phyloP scores from a whole-genome alignment of 2,113 vertebrate genomes.

The Gyps fulvus region DNA sequence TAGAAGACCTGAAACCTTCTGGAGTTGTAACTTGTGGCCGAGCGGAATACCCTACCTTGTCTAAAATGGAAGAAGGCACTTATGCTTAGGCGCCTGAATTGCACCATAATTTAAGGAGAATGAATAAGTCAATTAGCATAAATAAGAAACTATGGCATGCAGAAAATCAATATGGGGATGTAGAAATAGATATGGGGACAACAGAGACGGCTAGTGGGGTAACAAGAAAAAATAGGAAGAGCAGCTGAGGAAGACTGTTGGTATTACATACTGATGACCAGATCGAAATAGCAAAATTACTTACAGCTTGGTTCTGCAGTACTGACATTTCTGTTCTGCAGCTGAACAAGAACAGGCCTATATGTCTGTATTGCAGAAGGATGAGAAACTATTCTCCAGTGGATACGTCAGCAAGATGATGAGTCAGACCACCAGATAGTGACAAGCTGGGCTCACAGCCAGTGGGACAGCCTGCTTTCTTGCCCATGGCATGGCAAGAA shows the following conservation, averaged over 20 bases:
- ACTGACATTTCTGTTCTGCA: background rate
- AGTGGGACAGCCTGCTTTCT: background rate
- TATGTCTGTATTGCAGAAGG: background rate
- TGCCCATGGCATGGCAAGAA: background rate
- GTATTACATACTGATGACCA: background rate
- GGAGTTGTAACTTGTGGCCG: background rate
- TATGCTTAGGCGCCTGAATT: background rate
- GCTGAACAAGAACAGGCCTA: background rate
- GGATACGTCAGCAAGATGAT: background rate
- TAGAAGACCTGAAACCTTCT: background rate
- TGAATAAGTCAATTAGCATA: background rate
- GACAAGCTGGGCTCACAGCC: constrained; percentile 36
- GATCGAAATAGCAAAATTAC: background rate
- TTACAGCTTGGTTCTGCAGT: background rate
- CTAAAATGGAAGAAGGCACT: background rate
- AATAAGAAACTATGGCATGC: background rate
- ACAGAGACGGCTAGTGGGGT: background rate
- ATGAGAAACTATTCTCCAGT: background rate
- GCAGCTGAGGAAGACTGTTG: background rate
- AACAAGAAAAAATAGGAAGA: background rate
- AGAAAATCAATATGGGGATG: background rate
- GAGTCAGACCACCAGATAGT: constrained; percentile 8
- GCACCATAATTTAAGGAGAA: background rate
- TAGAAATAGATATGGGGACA: background rate
- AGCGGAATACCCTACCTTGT: background rate